These are phyloP conservation scores for Dendrocincla fuliginosa DNA, from an alignment of 2,797 vertebrate species.

Conservation along the genomic window DNA sequence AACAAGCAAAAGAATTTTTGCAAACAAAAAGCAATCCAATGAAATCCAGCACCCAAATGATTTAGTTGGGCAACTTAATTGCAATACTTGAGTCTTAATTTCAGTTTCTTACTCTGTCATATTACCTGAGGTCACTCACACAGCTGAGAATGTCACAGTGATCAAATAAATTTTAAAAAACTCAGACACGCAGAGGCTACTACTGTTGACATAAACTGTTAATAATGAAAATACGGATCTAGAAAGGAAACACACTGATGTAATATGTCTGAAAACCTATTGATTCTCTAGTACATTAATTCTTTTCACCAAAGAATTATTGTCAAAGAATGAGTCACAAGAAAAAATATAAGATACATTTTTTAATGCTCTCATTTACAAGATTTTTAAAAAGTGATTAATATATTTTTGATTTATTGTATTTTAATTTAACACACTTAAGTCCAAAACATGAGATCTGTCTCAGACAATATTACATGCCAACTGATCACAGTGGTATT, in stretches of 20 bases:
- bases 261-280: conserved; percentile 73
- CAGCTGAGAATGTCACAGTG: conserved; percentile 25
- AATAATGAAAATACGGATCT: conserved; percentile 70
- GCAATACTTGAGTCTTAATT: not conserved
- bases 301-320: conserved; percentile 70
- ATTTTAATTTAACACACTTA: not conserved
- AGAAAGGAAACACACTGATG: conserved; percentile 64
- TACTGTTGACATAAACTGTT: conserved; percentile 69
- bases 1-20: not conserved
- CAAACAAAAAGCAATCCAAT: not conserved
- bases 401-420: not conserved
- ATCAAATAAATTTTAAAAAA: conserved; percentile 69
- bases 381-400: not conserved
- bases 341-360: conserved; percentile 53
- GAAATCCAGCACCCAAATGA: not conserved
- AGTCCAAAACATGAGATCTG: not conserved
- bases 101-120: not conserved
- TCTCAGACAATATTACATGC: not conserved
- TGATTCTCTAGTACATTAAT: conserved; percentile 74
- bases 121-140: conserved; percentile 21
- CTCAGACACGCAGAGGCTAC: not conserved
- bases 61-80: not conserved
- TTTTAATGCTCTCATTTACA: conserved; percentile 24
- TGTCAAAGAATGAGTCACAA: conserved; percentile 69
- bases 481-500: not conserved